Evolutionary conservation across 2,888 invertebrate species (phyloP).

Genomic region (Tachina lurida): DNA sequence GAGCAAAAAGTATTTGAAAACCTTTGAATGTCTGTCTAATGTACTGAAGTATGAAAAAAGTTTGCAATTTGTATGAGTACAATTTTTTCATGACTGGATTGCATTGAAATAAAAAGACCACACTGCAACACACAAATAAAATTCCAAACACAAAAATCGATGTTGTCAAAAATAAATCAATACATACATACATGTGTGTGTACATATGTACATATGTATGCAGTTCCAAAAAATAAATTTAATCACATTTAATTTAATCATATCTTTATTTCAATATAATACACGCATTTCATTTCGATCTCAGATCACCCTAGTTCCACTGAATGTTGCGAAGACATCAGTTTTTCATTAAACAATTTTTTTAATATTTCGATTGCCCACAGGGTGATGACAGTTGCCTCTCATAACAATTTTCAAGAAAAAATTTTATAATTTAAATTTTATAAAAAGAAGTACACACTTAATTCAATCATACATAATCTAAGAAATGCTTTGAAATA

Average conservation of each 20-base stretch:
- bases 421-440: too few relatives aligned
- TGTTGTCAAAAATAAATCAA: slow-evolving; percentile 53
- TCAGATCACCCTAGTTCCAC: too few relatives aligned
- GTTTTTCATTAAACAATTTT: too few relatives aligned
- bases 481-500: neutral
- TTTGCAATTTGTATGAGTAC: slow-evolving; percentile 57
- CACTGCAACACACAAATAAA: neutral
- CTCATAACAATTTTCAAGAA: too few relatives aligned
- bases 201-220: too few relatives aligned
- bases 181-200: too few relatives aligned
- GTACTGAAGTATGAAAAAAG: slow-evolving; percentile 51
- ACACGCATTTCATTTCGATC: too few relatives aligned
- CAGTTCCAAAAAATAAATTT: slow-evolving; percentile 27
- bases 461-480: neutral
- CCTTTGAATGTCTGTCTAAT: slow-evolving; percentile 58
- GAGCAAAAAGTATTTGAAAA: slow-evolving; percentile 19
- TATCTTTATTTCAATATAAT: neutral
- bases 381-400: too few relatives aligned
- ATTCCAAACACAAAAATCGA: slow-evolving; percentile 51
- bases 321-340: too few relatives aligned
- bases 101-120: slow-evolving; percentile 5
- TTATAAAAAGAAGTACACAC: too few relatives aligned
- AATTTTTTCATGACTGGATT: slow-evolving; percentile 72
- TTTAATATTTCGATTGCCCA: too few relatives aligned
- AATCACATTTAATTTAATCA: neutral